Evolutionary conservation across 2,797 vertebrate genomes (phyloP).

Genomic region (Bovichtus diacanthus): DNA sequence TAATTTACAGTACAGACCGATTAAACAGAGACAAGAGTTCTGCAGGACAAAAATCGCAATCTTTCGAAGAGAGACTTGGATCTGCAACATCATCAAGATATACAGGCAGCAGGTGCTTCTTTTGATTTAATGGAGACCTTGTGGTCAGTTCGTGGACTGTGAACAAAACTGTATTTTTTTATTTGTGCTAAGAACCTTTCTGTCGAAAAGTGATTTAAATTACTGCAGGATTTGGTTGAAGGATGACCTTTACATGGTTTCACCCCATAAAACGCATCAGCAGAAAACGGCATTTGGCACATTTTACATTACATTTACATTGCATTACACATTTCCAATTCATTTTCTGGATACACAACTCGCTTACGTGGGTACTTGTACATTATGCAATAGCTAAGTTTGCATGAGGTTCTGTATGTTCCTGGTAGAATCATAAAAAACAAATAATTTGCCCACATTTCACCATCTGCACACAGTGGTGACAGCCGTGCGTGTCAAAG

Average conservation of each 20-base stretch:
- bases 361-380: not conserved
- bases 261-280: slow-evolving; percentile 26
- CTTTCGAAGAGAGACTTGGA: slow-evolving; percentile 38
- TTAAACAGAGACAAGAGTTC: slow-evolving; percentile 12
- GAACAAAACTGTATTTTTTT: slow-evolving; percentile 43
- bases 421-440: slow-evolving; percentile 45
- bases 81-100: slow-evolving; percentile 58
- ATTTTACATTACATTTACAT: not conserved
- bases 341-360: not conserved
- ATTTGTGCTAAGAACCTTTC: slow-evolving; percentile 34
- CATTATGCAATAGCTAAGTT: not conserved
- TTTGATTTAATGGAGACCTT: slow-evolving; percentile 65
- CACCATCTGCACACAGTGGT: slow-evolving; percentile 35
- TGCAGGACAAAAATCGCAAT: slow-evolving; percentile 31
- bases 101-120: slow-evolving; percentile 44
- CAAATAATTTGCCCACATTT: slow-evolving; percentile 49
- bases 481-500: slow-evolving; percentile 57
- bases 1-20: slow-evolving; percentile 4
- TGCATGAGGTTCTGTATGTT: slow-evolving; percentile 16
- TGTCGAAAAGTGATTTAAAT: slow-evolving; percentile 41
- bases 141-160: slow-evolving; percentile 46
- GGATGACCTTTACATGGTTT: slow-evolving; percentile 32
- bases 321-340: not conserved
- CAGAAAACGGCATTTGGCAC: slow-evolving; percentile 10
- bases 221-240: slow-evolving; percentile 12